Evolutionary conservation across 2,888 invertebrate genomes (phyloP), one percentile per base, ranked within the genome.

Genomic region (Heliconius aoede): DNA sequence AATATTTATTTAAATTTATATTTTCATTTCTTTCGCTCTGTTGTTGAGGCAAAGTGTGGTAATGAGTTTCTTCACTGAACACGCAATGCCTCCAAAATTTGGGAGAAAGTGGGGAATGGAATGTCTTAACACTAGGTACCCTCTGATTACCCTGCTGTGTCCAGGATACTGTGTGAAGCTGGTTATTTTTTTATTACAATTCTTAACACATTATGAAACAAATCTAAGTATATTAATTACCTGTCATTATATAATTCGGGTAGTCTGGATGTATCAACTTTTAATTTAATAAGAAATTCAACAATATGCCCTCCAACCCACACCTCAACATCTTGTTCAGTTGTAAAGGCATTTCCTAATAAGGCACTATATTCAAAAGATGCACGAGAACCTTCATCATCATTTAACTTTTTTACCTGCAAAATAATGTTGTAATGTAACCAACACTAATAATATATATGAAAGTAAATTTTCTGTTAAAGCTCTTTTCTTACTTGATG

Each of bases 291-390:
- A 46, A 96, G 85, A 85, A 97, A 96, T 85, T 95, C 95, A 0
- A 96, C 95, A 40, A 93, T 88, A 81, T 95, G 95, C 78, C 90
- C 90, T n/a, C 95, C 94, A 7, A 96, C 95, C 86, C 95, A 95
- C 40, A 97, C 95, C 90, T 97, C 97, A 72, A 97, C 91, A 85
- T 97, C 95, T 77, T 95, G 92, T 78, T 95, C 92, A 67, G 92
- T 88, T 68, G 95, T 92, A 60, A 94, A 87, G 26, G 94, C 89
- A 82, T 95, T 92, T 26, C 95, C 92, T 15, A 96, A 87, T 64
- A 97, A 89, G n/a, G 95, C 95, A 80, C 93, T 93, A 84, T 96
- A 96, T 85, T 97, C 96, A 87, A 95, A 94, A 79, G 94, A 93
- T 1, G 96, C 93, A 77, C 95, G 88, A 0, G 95, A 93, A 87